Conservation (phyloP, 2,113 vertebrate genomes). For the Camelus dromedarius region DNA sequence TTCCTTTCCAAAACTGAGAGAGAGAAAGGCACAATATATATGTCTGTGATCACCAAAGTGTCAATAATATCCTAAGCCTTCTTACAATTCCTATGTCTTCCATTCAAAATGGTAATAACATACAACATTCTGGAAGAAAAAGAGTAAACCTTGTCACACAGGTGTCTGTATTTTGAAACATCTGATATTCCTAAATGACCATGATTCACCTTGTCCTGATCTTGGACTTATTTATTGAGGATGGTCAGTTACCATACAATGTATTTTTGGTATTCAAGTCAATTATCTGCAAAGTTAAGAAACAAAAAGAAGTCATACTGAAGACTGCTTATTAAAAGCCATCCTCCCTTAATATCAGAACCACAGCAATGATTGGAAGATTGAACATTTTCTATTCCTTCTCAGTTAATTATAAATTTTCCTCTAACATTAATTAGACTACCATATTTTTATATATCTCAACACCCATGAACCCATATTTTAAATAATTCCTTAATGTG, state of each 20-base stretch:
- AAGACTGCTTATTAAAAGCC: slow-evolving; percentile 38
- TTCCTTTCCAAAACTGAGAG: not conserved
- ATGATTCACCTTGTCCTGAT: not conserved
- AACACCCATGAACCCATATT: not conserved
- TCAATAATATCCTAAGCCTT: not conserved
- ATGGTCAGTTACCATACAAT: not conserved
- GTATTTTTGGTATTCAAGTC: not conserved
- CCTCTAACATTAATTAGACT: not conserved
- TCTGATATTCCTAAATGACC: not conserved
- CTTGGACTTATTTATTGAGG: slow-evolving; percentile 18
- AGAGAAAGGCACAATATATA: not conserved
- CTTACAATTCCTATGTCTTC: not conserved
- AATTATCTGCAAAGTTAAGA: slow-evolving; percentile 4
- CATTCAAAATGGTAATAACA: not conserved
- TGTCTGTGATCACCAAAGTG: not conserved
- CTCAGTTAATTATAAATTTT: slow-evolving; percentile 20
- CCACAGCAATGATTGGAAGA: not conserved
- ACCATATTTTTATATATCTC: not conserved
- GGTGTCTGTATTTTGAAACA: not conserved
- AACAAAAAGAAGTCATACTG: not conserved
- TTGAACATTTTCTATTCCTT: not conserved
- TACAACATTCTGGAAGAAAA: not conserved
- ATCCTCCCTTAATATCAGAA: not conserved
- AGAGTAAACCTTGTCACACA: not conserved
- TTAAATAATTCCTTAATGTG: not conserved